Percentiles rank a stretch among this genome's conserved stretches.
Conservation (phyloP, 1,140 invertebrate genomes). For the Heterodera schachtii region DNA sequence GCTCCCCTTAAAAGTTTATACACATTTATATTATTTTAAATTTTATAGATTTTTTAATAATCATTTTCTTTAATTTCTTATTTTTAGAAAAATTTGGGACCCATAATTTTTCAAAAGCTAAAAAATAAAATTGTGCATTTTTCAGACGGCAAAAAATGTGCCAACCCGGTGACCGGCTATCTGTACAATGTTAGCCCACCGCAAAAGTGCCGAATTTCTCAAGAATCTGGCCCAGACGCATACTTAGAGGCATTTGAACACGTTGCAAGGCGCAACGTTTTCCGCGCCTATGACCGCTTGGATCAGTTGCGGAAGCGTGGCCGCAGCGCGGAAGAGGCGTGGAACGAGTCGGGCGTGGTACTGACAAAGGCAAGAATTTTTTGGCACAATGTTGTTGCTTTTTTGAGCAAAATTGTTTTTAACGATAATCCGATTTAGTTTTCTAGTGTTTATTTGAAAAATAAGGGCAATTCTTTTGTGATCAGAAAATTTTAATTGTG, state of each 20-base stretch:
- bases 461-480: background rate
- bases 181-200: conserved; percentile 8
- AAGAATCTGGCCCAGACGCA: background rate
- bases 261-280: conserved; percentile 54
- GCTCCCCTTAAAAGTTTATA: too few relatives aligned
- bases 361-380: conserved; percentile 38
- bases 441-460: background rate
- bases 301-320: conserved; percentile 43
- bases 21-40: too few relatives aligned
- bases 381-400: background rate
- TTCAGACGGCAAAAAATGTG: background rate
- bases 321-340: conserved; percentile 47
- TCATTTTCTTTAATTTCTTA: too few relatives aligned
- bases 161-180: conserved; percentile 42
- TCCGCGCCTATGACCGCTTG: conserved; percentile 53
- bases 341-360: conserved; percentile 59
- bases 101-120: too few relatives aligned
- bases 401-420: too few relatives aligned
- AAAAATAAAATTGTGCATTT: background rate
- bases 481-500: background rate
- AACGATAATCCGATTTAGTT: too few relatives aligned
- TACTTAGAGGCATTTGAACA: conserved; percentile 58
- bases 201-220: background rate
- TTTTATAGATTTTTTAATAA: too few relatives aligned
- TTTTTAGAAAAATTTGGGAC: too few relatives aligned